Evolutionary conservation across 1,140 invertebrate genomes (phyloP), one percentile per base, ranked within the genome.

Genomic region (Thalassaphorura encarpata): DNA sequence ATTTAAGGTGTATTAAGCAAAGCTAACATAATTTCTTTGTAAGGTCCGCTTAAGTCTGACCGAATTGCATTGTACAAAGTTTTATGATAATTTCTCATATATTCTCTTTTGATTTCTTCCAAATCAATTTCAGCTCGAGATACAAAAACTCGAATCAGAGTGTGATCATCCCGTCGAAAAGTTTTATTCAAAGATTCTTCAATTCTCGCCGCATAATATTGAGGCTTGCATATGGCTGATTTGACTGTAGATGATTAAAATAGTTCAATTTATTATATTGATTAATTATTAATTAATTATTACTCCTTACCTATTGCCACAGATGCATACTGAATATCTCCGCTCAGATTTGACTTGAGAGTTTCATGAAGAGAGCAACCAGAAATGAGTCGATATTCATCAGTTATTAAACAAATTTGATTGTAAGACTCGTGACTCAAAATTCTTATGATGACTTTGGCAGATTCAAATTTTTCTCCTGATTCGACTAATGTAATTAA

Each of bases 141-240:
- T 26, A 74, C 73, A 42, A 74, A 65, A 21, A 75, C 69, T 19
- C 73, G 50, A 26, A 75, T 72, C 11, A 75, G 63, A 2, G 70
- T 66, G 21, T 54, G 43, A 51, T 75, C 72, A 49, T 73, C 67
- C 3, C 71, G 70, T n/a, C 71, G 72, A 19, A 67, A 53, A n/a
- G n/a, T n/a, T 15, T 73, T 72, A 36, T 67, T 67, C 65, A 76
- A 69, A 26, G 70, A 67, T 36, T 69, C 60, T 51, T 75, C 76
- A n/a, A 89, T 71, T 1, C 78, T 74, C 52, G 79, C 77, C 52
- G 85, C 85, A 75, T 85, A 87, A 69, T 81, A 87, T 18, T 78
- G 77, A 26, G 82, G 71, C 31, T 80, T 74, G 62, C 77, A 81
- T 64, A 82, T 75, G 24, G 82, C 79, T 68, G 79, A 81, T 72